phyloP scores from a whole-genome alignment of 2,113 vertebrate genomes.

The Mirza zaza region DNA sequence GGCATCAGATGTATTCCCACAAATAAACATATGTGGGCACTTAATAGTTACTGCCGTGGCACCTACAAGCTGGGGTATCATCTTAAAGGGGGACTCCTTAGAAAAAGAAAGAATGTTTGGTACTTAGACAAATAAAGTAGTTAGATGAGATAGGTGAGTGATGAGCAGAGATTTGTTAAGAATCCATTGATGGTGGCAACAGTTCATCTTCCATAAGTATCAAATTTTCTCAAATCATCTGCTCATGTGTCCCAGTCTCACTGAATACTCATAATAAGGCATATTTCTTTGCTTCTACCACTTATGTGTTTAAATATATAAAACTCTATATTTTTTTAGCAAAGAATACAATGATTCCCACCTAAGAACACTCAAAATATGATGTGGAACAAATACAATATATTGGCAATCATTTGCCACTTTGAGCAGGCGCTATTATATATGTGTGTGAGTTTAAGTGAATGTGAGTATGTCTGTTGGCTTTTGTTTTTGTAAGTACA shows the following conservation, averaged over 20 bases:
- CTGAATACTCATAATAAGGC: background rate
- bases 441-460: background rate
- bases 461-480: background rate
- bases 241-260: background rate
- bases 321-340: background rate
- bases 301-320: background rate
- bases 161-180: background rate
- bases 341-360: background rate
- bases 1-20: constrained; percentile 58
- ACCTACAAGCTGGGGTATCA: background rate
- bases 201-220: background rate
- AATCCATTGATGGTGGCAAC: background rate
- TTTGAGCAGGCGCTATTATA: background rate
- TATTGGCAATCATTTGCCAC: background rate
- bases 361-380: background rate
- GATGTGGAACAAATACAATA: background rate
- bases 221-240: background rate
- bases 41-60: constrained; percentile 48
- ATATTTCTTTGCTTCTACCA: background rate
- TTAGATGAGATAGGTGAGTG: background rate
- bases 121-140: background rate
- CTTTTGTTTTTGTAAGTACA: background rate
- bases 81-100: background rate
- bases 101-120: background rate
- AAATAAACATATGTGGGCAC: constrained; percentile 67